Base-by-base conservation (phyloP, 1,140 invertebrate species). In the Drosophila ironensis region DNA sequence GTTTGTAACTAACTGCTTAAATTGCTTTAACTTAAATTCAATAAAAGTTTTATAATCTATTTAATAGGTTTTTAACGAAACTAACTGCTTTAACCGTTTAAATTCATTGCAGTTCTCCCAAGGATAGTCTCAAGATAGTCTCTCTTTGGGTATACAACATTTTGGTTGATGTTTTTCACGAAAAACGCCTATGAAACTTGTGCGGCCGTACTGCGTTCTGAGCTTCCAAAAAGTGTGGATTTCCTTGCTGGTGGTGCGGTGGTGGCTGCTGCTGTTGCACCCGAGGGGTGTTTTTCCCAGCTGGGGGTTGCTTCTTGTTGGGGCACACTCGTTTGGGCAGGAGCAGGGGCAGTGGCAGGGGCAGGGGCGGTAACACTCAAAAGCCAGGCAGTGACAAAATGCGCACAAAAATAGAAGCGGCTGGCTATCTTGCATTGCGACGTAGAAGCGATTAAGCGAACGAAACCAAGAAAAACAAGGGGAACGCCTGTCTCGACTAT, bases 281-380 rank as follows among this genome's bases (percentile, higher is more conserved):
- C 35, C 69, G 60, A 68, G 74, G 74, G 74, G 76, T 75, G 72
- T 75, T 59, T 80, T 59, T 48, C 28, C 42, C 27, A 51, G 33
- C 54, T 81, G 64, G 75, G 75, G 75, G 75, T 78, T 64, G 75
- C 41, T 78, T 73, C 47, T 53, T 72, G 44, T 37, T 80, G 75
- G 75, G 38, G 54, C 38, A 38, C 28, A n/a, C n/a, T n/a, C 37
- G 40, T 24, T 25, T 45, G 27, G 28, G 14, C 30, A 42, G 6
- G 27, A 14, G 1, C 20, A 22, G 22, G 19, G 40, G 16, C 11
- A 16, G 12, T n/a, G 30, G 17, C 52, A 5, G 20, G 9, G 12
- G 30, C 11, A 14, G 30, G 14, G 33, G 12, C 8, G 5, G 30
- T 5, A 5, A 35, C 3, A 30, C 12, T 14, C 1, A 6, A 14